phyloP scores from a whole-genome alignment of 2,113 vertebrate genomes.

The Motacilla alba region DNA sequence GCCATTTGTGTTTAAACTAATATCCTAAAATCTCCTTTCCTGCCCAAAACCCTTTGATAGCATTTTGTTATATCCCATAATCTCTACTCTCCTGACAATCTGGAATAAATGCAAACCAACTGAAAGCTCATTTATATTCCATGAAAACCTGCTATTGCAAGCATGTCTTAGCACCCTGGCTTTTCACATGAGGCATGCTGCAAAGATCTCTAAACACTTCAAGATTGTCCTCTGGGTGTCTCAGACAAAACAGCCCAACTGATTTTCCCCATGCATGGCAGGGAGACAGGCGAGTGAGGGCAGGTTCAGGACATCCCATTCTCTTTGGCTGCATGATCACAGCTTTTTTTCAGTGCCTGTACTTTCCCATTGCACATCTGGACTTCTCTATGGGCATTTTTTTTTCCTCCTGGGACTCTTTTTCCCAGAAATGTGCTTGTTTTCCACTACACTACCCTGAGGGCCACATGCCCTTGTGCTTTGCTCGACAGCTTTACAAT shows the following conservation, averaged over 20 bases:
- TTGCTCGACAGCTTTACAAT: background rate
- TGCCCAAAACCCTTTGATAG: background rate
- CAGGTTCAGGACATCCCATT: background rate
- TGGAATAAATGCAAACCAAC: background rate
- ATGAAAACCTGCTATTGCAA: background rate
- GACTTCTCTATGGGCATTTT: background rate
- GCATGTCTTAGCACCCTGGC: background rate
- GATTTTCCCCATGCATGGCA: accelerated
- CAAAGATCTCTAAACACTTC: background rate
- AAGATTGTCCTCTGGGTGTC: background rate
- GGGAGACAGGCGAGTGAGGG: background rate
- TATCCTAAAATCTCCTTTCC: background rate
- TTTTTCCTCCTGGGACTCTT: background rate
- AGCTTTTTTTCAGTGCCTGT: background rate
- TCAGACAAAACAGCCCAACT: background rate
- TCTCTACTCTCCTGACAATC: background rate
- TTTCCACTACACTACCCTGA: background rate
- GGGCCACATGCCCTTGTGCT: background rate
- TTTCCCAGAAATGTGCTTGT: background rate
- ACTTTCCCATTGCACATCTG: background rate
- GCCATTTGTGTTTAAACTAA: background rate
- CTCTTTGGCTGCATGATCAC: background rate
- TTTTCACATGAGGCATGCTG: background rate
- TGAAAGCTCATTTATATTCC: background rate
- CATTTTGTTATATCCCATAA: background rate